These are phyloP conservation scores for Porites divaricata DNA, from an alignment of 92 coral and sea anemone genomes.

Conservation along the genomic window DNA sequence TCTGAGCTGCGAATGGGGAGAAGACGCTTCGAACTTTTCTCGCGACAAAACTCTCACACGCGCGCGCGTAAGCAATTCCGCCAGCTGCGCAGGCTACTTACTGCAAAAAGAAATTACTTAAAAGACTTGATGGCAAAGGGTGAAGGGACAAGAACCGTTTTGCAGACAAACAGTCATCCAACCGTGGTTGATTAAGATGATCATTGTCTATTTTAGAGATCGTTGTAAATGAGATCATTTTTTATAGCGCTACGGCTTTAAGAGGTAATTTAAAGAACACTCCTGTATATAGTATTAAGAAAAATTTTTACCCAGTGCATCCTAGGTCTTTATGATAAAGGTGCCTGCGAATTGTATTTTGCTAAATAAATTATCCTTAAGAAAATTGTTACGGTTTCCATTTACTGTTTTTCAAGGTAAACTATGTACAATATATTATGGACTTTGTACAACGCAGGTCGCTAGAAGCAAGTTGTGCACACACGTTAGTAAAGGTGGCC, in stretches of 20 bases:
- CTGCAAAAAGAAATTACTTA: too few species aligned
- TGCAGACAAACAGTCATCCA: not conserved
- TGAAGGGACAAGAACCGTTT: not conserved
- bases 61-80: too few species aligned
- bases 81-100: too few species aligned
- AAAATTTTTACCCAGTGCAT: constrained; percentile 9
- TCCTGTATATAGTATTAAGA: constrained; percentile 18
- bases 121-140: not conserved
- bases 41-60: too few species aligned
- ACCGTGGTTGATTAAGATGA: not conserved
- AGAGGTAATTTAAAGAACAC: constrained; percentile 9
- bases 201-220: constrained; percentile 6
- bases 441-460: not conserved
- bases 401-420: constrained; percentile 1
- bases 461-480: not conserved
- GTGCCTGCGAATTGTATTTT: constrained; percentile 38
- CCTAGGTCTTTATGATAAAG: constrained; percentile 10
- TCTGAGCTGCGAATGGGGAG: too few species aligned
- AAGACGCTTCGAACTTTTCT: too few species aligned
- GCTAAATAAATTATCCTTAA: constrained; percentile 29
- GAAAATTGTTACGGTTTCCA: not conserved
- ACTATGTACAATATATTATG: not conserved
- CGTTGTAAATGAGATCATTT: constrained; percentile 9
- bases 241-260: constrained; percentile 28
- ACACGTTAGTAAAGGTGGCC: too few species aligned